Percentiles rank a stretch among this genome's conserved stretches.
phyloP scores from a whole-genome alignment of 37 sponge, comb jelly and placozoan species.

The Corticium candelabrum region DNA sequence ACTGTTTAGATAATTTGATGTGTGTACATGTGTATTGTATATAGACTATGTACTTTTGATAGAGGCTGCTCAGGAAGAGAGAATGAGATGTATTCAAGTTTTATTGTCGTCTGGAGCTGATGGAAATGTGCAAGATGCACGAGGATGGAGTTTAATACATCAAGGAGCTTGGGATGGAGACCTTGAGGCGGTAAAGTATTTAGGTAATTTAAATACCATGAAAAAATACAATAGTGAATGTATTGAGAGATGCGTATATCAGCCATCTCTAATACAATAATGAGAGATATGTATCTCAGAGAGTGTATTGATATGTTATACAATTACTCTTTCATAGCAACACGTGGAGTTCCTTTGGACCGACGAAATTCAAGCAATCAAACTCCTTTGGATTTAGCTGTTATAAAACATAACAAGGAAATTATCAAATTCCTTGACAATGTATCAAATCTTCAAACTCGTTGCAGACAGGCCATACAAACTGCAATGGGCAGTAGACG shows the following conservation, averaged over 20 bases:
- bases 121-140: neutral
- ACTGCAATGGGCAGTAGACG: neutral
- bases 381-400: neutral
- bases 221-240: too few relatives aligned
- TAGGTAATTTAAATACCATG: too few relatives aligned
- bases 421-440: neutral
- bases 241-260: too few relatives aligned
- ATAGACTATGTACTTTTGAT: neutral
- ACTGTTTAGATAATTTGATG: neutral
- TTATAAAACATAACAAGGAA: neutral
- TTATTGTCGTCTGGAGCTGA: neutral
- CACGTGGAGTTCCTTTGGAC: neutral
- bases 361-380: neutral
- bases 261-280: too few relatives aligned
- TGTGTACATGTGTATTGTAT: neutral
- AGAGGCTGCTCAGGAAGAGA: too few relatives aligned
- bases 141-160: neutral
- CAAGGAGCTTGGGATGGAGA: neutral
- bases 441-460: neutral
- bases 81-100: too few relatives aligned
- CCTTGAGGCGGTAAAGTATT: neutral
- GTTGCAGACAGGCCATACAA: neutral
- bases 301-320: too few relatives aligned
- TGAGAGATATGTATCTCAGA: too few relatives aligned
- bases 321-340: neutral